A percentile compares a stretch with the other conserved stretches of the same genome.
phyloP scores from a whole-genome alignment of 2,113 vertebrate species.

The Eulemur rufifrons region DNA sequence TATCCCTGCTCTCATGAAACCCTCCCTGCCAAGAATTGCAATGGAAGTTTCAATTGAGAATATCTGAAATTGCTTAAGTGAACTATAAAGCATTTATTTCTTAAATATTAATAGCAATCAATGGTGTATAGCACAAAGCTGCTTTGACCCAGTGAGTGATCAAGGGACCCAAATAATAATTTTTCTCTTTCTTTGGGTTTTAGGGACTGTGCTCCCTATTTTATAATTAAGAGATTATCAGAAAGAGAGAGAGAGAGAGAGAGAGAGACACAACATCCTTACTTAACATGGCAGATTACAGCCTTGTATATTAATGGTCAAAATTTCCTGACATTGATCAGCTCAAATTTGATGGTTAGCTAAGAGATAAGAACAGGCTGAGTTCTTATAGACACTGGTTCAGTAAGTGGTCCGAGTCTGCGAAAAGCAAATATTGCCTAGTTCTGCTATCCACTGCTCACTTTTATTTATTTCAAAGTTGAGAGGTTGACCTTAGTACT shows the following conservation, averaged over 20 bases:
- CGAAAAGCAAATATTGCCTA: neutral
- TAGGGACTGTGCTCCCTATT: neutral
- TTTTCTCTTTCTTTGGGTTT: neutral
- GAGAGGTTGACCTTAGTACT: neutral
- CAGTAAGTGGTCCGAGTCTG: neutral
- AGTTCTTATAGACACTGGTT: neutral
- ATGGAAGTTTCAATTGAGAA: neutral
- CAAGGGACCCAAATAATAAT: neutral
- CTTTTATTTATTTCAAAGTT: neutral
- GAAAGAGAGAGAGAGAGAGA: neutral
- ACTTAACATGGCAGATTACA: neutral
- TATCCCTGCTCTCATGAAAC: neutral
- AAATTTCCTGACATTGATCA: neutral
- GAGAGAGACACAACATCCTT: neutral
- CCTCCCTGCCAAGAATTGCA: neutral
- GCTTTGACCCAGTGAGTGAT: neutral
- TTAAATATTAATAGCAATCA: neutral
- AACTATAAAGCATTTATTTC: neutral
- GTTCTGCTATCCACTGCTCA: neutral
- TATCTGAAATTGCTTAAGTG: neutral
- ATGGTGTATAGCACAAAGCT: neutral
- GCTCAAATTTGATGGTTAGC: neutral
- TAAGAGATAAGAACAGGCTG: neutral
- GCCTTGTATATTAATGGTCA: neutral
- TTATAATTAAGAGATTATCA: neutral